phyloP scores from a whole-genome alignment of 2,797 vertebrate genomes.

The Nyctibius grandis region DNA sequence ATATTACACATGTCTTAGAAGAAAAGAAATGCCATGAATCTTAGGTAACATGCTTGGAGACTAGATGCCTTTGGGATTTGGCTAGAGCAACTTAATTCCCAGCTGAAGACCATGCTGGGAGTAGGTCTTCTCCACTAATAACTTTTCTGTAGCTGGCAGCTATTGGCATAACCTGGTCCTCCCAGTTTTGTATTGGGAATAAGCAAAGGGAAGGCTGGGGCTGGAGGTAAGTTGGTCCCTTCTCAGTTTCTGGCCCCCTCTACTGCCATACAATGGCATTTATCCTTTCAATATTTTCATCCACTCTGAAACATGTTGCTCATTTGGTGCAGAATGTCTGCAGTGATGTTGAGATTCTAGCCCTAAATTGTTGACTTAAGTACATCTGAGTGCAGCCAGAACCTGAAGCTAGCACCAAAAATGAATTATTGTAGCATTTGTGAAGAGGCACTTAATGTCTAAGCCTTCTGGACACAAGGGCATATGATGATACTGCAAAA shows the following conservation, averaged over 20 bases:
- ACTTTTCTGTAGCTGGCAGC: neutral
- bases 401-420: neutral
- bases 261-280: accelerated
- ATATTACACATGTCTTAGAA: neutral
- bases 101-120: neutral
- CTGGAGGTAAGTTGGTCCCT: neutral
- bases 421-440: neutral
- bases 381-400: neutral
- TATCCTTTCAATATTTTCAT: neutral
- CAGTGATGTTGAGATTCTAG: neutral
- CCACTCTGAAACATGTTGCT: neutral
- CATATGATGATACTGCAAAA: neutral
- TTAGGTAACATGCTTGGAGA: neutral
- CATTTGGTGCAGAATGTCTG: neutral
- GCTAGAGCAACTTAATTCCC: neutral
- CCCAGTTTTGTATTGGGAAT: neutral
- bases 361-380: neutral
- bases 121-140: neutral
- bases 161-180: neutral
- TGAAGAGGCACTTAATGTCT: neutral
- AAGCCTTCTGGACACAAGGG: neutral
- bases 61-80: neutral
- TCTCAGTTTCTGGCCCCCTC: neutral
- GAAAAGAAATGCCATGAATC: neutral
- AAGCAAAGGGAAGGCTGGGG: neutral